Base-by-base conservation (phyloP, 1,140 invertebrate species). In the Eupristina koningsbergeri region DNA sequence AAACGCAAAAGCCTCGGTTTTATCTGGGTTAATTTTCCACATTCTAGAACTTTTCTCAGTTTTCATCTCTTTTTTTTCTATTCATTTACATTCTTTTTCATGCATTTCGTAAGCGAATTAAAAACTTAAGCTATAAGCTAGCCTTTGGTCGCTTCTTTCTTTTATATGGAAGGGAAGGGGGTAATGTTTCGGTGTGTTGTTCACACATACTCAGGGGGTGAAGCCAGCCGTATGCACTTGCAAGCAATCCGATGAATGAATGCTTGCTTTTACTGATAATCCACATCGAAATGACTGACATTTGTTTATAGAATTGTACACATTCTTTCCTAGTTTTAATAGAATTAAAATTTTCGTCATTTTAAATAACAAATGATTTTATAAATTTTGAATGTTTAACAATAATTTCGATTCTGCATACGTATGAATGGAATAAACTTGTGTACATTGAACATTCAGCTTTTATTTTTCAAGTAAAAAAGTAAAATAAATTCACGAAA, bases 1-100 rank as follows among this genome's bases (percentile, higher is more conserved):
- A 92, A 92, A 92, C 91, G 91, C 89, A 92, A 92, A 90, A 92
- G 91, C 89, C 86, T 84, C 88, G 91, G 90, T 91, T 91, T 91
- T 89, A 89, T 89, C 88, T 88, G 90, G 89, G 89, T 90, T 92
- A 92, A 92, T 91, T 92, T 89, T 88, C 91, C 91, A 87, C 86
- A 86, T 86, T 6, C 6, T 26, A 3, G 29, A 50, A 45, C 73
- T 88, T 90, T 88, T 88, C 87, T 87, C 83, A 83, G n/a, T 13
- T 80, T 3, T 84, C 80, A 76, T 81, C 76, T 78, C 84, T 69
- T 76, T 71, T 80, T 79, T 17, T 29, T n/a, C 29, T 29, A 3
- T 9, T 17, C 26, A 3, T 17, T 41, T 1, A 9, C 67, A 1
- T 34, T 71, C 78, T 82, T 75, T 77, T 82, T 71, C 76, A 13